phyloP scores from a whole-genome alignment of 2,797 vertebrate species.

The Carduelis carduelis region DNA sequence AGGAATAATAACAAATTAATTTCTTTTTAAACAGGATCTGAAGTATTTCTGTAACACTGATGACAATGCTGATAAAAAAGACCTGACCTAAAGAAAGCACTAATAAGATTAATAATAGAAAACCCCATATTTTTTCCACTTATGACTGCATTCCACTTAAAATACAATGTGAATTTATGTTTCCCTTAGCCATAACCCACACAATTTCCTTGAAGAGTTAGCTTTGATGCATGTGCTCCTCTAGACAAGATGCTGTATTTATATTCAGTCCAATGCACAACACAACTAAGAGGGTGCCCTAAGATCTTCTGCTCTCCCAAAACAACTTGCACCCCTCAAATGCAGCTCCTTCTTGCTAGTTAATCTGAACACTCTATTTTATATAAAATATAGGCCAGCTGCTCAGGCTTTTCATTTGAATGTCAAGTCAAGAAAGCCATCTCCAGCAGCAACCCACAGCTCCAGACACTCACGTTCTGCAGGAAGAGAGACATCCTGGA shows the following conservation, averaged over 20 bases:
- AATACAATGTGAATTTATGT: background rate
- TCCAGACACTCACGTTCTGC: fast-evolving
- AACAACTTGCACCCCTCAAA: background rate
- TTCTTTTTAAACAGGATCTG: background rate
- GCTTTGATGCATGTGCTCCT: background rate
- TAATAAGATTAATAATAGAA: background rate
- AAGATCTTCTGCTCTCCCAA: background rate
- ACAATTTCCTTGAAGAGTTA: background rate
- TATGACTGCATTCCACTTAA: background rate
- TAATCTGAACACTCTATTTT: background rate
- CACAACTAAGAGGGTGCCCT: background rate
- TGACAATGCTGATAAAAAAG: background rate
- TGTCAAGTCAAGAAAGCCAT: background rate
- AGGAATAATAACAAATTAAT: background rate
- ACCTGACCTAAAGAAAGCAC: background rate
- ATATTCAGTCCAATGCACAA: background rate
- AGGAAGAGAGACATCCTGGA: background rate
- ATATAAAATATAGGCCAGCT: background rate
- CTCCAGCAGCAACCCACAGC: background rate
- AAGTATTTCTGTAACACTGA: background rate
- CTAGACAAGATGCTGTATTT: background rate
- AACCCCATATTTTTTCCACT: background rate
- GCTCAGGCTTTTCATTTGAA: background rate
- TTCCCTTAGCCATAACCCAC: background rate
- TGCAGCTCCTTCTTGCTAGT: background rate